Conservation (phyloP, 2,797 vertebrate species). For the Tinamus major region DNA sequence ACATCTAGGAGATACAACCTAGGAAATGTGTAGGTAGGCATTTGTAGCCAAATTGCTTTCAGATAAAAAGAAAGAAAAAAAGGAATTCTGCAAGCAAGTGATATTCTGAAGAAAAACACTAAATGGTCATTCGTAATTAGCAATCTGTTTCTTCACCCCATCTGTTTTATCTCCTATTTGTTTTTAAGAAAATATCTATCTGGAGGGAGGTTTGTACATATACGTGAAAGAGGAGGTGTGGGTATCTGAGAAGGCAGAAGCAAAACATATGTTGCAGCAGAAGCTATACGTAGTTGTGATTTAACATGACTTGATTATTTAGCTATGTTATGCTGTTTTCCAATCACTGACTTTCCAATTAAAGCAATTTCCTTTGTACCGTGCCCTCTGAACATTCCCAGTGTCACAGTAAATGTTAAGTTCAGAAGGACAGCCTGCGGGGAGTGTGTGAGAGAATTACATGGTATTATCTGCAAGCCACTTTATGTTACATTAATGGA, state of each 20-base stretch:
- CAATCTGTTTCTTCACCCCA: background rate
- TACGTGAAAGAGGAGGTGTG: conserved; percentile 8
- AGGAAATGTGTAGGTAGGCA: background rate
- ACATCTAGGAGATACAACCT: background rate
- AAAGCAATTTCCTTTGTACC: conserved; percentile 63
- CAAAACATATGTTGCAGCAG: conserved; percentile 40
- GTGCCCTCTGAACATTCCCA: conserved; percentile 29
- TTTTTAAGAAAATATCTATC: background rate
- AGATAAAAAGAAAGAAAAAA: background rate
- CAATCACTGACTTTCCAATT: conserved; percentile 69
- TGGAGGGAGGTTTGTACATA: background rate
- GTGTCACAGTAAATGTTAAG: conserved; percentile 63
- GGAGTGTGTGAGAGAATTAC: background rate
- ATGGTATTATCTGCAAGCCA: conserved; percentile 32
- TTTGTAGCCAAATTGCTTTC: conserved; percentile 14
- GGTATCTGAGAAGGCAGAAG: background rate
- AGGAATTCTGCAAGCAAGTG: background rate
- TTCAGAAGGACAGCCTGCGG: conserved; percentile 37
- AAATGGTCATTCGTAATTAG: conserved; percentile 15
- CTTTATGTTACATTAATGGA: conserved; percentile 63
- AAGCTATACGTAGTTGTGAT: conserved; percentile 36
- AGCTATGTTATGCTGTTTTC: conserved; percentile 58
- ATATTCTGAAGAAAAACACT: background rate
- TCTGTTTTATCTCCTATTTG: background rate
- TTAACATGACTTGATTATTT: conserved; percentile 52